A percentile compares a stretch with the other conserved stretches of the same genome.
Conservation (phyloP, 92 coral and sea anemone genomes). For the Zoanthus sociatus region DNA sequence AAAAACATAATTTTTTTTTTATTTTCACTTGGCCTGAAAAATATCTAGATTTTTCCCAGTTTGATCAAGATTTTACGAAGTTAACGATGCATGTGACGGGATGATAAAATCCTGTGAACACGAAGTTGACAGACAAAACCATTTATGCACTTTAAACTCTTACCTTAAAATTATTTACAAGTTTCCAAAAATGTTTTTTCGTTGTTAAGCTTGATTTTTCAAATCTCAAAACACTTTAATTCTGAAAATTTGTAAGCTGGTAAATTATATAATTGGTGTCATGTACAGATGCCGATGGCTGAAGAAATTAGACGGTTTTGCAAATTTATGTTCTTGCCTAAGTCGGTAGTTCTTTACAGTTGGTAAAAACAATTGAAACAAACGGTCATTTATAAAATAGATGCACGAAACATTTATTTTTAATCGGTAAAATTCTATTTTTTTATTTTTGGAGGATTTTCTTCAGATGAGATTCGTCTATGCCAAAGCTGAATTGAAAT, state of each 20-base stretch:
- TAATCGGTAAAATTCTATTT: not conserved
- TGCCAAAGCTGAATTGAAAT: not conserved
- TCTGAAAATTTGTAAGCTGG: slow-evolving; percentile 4
- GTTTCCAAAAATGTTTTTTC: not conserved
- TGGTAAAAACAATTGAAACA: not conserved
- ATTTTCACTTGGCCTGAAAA: not conserved
- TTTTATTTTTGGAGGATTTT: not conserved
- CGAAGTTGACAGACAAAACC: slow-evolving; percentile 15
- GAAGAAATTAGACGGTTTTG: slow-evolving; percentile 27
- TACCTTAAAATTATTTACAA: not conserved
- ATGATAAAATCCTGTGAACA: slow-evolving; percentile 12
- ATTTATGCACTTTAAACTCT: slow-evolving; percentile 17
- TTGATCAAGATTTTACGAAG: slow-evolving; percentile 11
- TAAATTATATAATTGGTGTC: not conserved
- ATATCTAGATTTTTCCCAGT: not conserved
- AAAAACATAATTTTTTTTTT: not conserved
- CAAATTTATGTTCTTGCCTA: not conserved
- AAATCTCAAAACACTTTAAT: not conserved
- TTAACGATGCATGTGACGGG: slow-evolving; percentile 22
- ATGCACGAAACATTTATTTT: not conserved
- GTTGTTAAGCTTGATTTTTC: not conserved
- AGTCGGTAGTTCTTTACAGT: not conserved
- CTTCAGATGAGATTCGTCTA: not conserved
- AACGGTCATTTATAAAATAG: not conserved
- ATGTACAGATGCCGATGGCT: not conserved